Base-by-base conservation (phyloP, 2,888 invertebrate genomes). In the Orthosia gracilis region DNA sequence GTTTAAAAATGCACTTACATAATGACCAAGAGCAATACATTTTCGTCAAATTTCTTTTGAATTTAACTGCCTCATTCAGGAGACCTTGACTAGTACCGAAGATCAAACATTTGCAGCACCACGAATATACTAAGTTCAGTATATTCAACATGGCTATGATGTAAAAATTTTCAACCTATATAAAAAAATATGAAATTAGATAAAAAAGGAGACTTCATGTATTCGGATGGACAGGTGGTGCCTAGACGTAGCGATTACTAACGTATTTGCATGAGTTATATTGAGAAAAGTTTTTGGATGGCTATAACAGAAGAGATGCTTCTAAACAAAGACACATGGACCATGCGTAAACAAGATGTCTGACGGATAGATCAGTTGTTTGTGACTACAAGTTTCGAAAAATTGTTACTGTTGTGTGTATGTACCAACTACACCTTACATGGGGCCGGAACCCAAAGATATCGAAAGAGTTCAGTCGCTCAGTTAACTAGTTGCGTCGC, bases 81-180 rank as follows among this genome's bases (percentile, higher is more conserved):
- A 72, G 71, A 21, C 52, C 23, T 18, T 72, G 72, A 21, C 71
- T 59, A 17, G 45, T 18, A 11, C 13, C 59, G 23, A 47, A 52
- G 15, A 21, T 52, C 3, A 26, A 72, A 47, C 21, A 70, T 7
- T 59, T 54, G 18, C 50, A 61, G 31, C 13, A 15, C 21, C n/a
- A 59, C 21, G 72, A 61, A 47, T 21, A 54, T 18, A 70, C 0
- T 47, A 69, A 13, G 9, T 13, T 17, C 2, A 66, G 26, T 17
- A 69, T 5, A 0, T 52, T 66, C 15, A 69, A 1, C 9, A 55
- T 11, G 26, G 54, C 54, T 47, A n/a, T 26, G 9, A 66, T 1
- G 26, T 69, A 69, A 17, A n/a, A 67, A 17, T 2, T 13, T 4
- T n/a, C 7, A 5, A 3, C 23, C 69, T 69, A 54, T 3, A 2